Base-by-base conservation (phyloP, 2,113 vertebrate species). In the Crotalus tigris region DNA sequence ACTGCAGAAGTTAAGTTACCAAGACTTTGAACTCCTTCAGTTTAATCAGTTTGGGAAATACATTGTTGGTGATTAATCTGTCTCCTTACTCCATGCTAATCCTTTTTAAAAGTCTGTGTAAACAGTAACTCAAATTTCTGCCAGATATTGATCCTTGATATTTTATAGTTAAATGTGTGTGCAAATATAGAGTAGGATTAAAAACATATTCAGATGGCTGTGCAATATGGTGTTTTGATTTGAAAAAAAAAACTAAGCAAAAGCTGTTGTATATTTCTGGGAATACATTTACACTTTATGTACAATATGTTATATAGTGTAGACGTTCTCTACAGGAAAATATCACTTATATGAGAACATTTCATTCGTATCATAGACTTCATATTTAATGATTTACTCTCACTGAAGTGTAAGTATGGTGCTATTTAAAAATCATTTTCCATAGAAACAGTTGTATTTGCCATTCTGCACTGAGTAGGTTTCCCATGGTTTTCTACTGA, bases 91-190 rank as follows among this genome's bases (percentile, higher is more conserved):
- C 88, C 7, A 1, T 90, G 61, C 75, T 24, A 86, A 90, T 24
- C 17, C 7, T 33, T 90, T 55, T 94, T n/a, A 88, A 8, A 90
- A 89, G 69, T 49, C 2, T 87, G 15, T 87, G 0, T 4, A 95
- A 93, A 94, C 87, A 90, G 13, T 64, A 64, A 55, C 7, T 3
- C 11, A 39, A 44, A 3, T 39, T 87, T 29, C 81, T 11, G 26
- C 64, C 8, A 21, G 10, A 90, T 90, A 57, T 51, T 88, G 69
- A 93, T 93, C 23, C 1, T 89, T 92, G 10, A 94, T 93, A 94
- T 39, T 44, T 2, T 92, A 69, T 57, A 91, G 29, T n/a, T 17
- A 53, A 88, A 90, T 88, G 81, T 87, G n/a, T 91, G 57, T 94
- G 85, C 57, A 81, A 61, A 92, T 87, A 87, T 39, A 87, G 2